phyloP scores from a whole-genome alignment of 2,888 invertebrate species.

The Cepaea hortensis region DNA sequence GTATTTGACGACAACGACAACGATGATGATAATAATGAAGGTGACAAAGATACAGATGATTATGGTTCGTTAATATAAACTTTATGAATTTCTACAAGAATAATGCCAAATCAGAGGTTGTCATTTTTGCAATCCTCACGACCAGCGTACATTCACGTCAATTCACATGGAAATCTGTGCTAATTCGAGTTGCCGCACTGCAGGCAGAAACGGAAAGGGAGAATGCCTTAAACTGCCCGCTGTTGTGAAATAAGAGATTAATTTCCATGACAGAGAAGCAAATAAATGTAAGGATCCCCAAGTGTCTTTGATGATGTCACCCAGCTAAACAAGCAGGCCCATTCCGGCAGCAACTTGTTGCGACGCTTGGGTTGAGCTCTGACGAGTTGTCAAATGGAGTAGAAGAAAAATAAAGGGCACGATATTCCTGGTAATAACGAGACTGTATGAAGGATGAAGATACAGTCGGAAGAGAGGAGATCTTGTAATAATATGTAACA shows the following conservation, averaged over 20 bases:
- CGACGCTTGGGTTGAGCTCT: slow-evolving; percentile 2
- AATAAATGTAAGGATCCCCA: slow-evolving; percentile 15
- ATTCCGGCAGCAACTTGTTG: slow-evolving; percentile 12
- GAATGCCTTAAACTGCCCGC: neutral
- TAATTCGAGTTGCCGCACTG: neutral
- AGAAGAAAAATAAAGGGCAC: slow-evolving; percentile 1
- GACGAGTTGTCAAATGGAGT: slow-evolving; percentile 26
- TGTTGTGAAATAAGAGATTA: slow-evolving; percentile 33
- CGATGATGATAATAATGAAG: no score
- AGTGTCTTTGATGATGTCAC: slow-evolving; percentile 33
- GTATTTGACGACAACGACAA: no score
- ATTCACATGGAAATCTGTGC: slow-evolving; percentile 17
- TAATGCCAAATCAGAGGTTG: neutral
- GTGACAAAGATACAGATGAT: no score
- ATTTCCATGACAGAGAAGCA: slow-evolving; percentile 17
- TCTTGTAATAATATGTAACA: neutral
- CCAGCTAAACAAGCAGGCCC: slow-evolving; percentile 11
- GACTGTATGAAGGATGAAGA: neutral
- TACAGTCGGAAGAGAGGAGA: neutral
- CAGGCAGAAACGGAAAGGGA: neutral
- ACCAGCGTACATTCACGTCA: neutral
- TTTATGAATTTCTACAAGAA: neutral
- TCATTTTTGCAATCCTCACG: slow-evolving; percentile 2
- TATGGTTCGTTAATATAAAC: no score
- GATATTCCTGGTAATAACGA: neutral